Evolutionary conservation across 2,113 vertebrate genomes (phyloP).

Genomic region (Sceloporus tristichus): DNA sequence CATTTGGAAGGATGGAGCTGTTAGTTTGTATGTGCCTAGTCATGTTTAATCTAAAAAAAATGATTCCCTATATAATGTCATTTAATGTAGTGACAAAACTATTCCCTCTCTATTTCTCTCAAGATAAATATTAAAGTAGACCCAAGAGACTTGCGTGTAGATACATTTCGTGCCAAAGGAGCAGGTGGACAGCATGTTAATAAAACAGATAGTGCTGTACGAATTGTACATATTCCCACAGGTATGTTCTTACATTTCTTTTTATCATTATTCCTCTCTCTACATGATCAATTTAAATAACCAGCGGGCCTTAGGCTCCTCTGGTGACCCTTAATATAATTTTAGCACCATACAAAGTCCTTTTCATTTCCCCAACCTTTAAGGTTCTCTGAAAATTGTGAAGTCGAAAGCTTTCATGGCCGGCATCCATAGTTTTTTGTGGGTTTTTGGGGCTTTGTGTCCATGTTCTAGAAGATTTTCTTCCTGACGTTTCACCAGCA

Average conservation of each 20-base stretch:
- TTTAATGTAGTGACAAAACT: neutral
- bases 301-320: neutral
- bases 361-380: neutral
- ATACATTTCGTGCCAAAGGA: slow-evolving; percentile 92
- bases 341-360: neutral
- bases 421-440: too few species aligned
- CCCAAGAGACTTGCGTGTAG: slow-evolving; percentile 88
- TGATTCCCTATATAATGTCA: neutral
- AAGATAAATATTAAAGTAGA: slow-evolving; percentile 90
- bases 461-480: too few species aligned
- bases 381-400: too few species aligned
- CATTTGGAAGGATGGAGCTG: neutral
- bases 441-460: too few species aligned
- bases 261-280: neutral
- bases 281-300: neutral
- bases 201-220: slow-evolving; percentile 93
- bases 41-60: neutral
- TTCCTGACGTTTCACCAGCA: too few species aligned
- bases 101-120: slow-evolving; percentile 29
- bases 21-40: neutral
- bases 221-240: slow-evolving; percentile 92
- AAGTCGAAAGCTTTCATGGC: too few species aligned
- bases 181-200: slow-evolving; percentile 95
- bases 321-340: neutral
- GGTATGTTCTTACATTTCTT: slow-evolving; percentile 70